phyloP scores from a whole-genome alignment of 2,797 vertebrate genomes.

The Enoplosus armatus region DNA sequence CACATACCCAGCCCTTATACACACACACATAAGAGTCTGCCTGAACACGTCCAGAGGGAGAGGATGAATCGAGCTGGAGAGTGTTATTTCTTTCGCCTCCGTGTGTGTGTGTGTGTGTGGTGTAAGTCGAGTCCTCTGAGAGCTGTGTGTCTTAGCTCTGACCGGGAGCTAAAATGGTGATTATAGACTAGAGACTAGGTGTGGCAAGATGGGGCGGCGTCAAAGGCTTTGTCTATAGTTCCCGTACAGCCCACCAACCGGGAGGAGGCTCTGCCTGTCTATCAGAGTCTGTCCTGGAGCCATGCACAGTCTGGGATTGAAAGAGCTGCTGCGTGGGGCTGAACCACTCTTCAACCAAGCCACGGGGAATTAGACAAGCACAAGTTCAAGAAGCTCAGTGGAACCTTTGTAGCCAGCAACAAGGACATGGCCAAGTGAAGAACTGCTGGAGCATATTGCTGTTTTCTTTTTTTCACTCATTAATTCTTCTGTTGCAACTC shows the following conservation, averaged over 20 bases:
- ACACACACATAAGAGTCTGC: slow-evolving; percentile 75
- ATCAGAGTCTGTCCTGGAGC: slow-evolving; percentile 68
- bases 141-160: slow-evolving; percentile 72
- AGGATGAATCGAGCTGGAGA: slow-evolving; percentile 82
- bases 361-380: slow-evolving; percentile 52
- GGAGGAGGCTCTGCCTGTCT: slow-evolving; percentile 68
- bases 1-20: slow-evolving; percentile 40
- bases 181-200: slow-evolving; percentile 85
- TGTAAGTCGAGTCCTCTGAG: slow-evolving; percentile 75
- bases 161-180: slow-evolving; percentile 79
- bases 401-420: slow-evolving; percentile 40
- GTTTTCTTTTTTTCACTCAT: slow-evolving; percentile 17
- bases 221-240: slow-evolving; percentile 84
- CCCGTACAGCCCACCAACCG: slow-evolving; percentile 74
- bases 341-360: slow-evolving; percentile 44
- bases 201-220: slow-evolving; percentile 85
- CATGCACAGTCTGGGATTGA: slow-evolving; percentile 64
- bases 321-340: slow-evolving; percentile 57
- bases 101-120: slow-evolving; percentile 62
- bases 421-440: slow-evolving; percentile 37
- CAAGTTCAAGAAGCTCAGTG: slow-evolving; percentile 62
- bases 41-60: slow-evolving; percentile 84
- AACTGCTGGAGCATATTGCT: slow-evolving; percentile 28
- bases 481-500: slow-evolving; percentile 45
- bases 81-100: slow-evolving; percentile 62